Evolutionary conservation across 53 echinoderm and acorn worm species (phyloP).

Genomic region (Mesocentrotus franciscanus): DNA sequence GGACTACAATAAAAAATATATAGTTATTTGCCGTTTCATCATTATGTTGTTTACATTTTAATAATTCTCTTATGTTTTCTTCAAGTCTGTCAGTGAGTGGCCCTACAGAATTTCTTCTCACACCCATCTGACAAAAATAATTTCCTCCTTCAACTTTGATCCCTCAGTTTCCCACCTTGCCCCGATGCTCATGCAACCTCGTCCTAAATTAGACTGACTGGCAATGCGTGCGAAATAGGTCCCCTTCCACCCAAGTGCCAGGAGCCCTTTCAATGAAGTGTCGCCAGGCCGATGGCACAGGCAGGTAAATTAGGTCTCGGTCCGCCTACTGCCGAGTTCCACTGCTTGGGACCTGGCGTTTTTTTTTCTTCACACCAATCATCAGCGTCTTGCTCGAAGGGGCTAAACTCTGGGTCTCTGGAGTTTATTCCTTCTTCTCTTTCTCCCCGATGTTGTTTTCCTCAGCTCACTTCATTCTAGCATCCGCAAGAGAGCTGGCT

Average conservation of each 20-base stretch:
- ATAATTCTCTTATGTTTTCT: not conserved
- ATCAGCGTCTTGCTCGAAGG: constrained; percentile 59
- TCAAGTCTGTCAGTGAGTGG: not conserved
- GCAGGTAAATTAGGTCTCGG: constrained; percentile 68
- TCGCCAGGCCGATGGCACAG: constrained; percentile 63
- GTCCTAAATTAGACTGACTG: constrained; percentile 43
- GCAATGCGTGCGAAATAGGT: constrained; percentile 57
- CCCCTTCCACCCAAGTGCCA: constrained; percentile 14
- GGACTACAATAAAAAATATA: not conserved
- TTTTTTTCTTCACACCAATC: constrained; percentile 39
- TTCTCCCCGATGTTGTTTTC: constrained; percentile 30
- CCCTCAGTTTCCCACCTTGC: constrained; percentile 21
- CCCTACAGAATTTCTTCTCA: not conserved
- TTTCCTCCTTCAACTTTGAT: constrained; percentile 35
- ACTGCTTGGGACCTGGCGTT: not conserved
- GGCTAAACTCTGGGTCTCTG: constrained; percentile 49
- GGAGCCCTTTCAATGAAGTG: constrained; percentile 51
- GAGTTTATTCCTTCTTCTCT: constrained; percentile 41
- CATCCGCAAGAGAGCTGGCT: constrained; percentile 44
- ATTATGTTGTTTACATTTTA: not conserved
- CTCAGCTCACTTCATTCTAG: not conserved
- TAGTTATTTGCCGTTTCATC: not conserved
- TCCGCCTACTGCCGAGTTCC: constrained; percentile 40
- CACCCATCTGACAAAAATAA: constrained; percentile 35
- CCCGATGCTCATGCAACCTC: constrained; percentile 34